A percentile compares a stretch with the other conserved stretches of the same genome.
Conservation (phyloP, 2,888 invertebrate species). For the Leptopilina syphax region DNA sequence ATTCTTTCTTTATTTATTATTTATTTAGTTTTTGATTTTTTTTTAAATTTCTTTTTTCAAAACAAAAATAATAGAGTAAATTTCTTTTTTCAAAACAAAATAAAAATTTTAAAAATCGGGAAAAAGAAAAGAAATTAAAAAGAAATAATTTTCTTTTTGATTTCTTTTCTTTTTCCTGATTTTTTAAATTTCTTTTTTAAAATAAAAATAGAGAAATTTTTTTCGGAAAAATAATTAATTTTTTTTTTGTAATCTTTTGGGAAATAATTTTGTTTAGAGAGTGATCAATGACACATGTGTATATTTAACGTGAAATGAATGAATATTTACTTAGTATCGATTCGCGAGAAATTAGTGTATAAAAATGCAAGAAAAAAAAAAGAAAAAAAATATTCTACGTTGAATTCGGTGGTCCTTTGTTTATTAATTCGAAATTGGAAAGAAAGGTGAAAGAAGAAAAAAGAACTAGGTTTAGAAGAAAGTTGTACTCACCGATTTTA, state of each 20-base stretch:
- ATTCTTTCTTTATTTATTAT: background rate
- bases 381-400: conserved; percentile 61
- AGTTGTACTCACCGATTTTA: conserved; percentile 61
- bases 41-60: too few species aligned
- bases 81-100: too few species aligned
- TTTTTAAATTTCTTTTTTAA: too few species aligned
- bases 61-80: too few species aligned
- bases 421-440: conserved; percentile 1
- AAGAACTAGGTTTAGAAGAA: conserved; percentile 42
- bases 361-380: conserved; percentile 30
- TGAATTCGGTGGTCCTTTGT: conserved; percentile 58
- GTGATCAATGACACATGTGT: background rate
- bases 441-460: conserved; percentile 22
- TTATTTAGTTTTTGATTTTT: too few species aligned
- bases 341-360: conserved; percentile 44
- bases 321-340: conserved; percentile 25
- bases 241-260: too few species aligned
- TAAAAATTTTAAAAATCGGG: too few species aligned
- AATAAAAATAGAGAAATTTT: too few species aligned
- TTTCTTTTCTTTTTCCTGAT: too few species aligned
- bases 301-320: background rate
- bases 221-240: background rate
- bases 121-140: too few species aligned
- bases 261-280: background rate
- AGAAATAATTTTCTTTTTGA: too few species aligned